Percentiles rank a stretch among this genome's conserved stretches.
phyloP scores from a whole-genome alignment of 2,888 invertebrate species.

The Nymphalis polychloros region DNA sequence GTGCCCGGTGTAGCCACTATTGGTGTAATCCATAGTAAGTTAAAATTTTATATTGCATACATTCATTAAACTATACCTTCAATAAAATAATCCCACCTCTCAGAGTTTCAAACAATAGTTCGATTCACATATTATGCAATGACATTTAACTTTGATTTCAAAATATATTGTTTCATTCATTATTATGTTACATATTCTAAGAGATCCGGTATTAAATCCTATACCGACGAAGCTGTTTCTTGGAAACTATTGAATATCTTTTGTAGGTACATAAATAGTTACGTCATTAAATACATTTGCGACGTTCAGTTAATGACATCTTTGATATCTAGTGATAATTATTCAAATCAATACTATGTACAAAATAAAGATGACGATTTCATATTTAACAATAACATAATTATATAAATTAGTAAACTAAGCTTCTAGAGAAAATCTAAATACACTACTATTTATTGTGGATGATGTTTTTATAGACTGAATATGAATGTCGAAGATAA shows the following conservation, averaged over 20 bases:
- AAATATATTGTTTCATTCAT: constrained; percentile 9
- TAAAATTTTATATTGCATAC: too few species aligned
- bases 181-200: constrained; percentile 5
- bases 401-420: too few species aligned
- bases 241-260: constrained; percentile 19
- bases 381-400: not conserved
- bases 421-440: too few species aligned
- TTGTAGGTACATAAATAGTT: constrained; percentile 9
- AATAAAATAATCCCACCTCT: not conserved
- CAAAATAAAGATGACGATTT: not conserved
- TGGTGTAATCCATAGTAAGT: too few species aligned
- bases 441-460: too few species aligned
- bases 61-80: too few species aligned
- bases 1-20: too few species aligned
- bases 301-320: constrained; percentile 18
- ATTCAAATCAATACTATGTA: too few species aligned
- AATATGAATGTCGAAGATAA: too few species aligned
- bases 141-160: constrained; percentile 3
- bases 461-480: too few species aligned
- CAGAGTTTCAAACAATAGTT: constrained; percentile 3
- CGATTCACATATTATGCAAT: not conserved
- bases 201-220: constrained; percentile 8
- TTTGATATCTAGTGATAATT: not conserved
- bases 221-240: constrained; percentile 12
- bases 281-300: constrained; percentile 15